Conservation (phyloP, 1,140 invertebrate genomes). For the Forficula auricularia region DNA sequence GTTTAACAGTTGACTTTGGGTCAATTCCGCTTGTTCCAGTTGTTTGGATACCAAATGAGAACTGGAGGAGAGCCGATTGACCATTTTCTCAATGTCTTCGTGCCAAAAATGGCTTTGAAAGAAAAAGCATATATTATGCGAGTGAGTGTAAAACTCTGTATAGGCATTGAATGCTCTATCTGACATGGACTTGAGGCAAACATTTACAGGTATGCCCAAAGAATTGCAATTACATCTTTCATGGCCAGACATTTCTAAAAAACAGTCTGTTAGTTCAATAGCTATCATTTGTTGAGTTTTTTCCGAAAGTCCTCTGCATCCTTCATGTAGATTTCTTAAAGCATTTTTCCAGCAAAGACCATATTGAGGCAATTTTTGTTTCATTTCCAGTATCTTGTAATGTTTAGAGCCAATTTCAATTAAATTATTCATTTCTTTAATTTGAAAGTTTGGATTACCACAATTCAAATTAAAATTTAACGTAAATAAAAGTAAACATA, state of each 20-base stretch:
- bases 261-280: constrained; percentile 45
- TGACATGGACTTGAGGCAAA: constrained; percentile 38
- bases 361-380: constrained; percentile 29
- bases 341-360: constrained; percentile 43
- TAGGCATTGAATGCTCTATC: constrained; percentile 39
- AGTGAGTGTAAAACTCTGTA: constrained; percentile 48
- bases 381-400: constrained; percentile 2
- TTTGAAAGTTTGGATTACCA: no score
- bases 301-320: constrained; percentile 39
- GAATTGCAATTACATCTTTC: constrained; percentile 32
- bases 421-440: no score
- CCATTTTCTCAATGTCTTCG: constrained; percentile 36
- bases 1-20: constrained; percentile 26
- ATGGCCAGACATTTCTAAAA: constrained; percentile 39
- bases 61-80: constrained; percentile 27
- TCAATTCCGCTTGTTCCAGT: constrained; percentile 25
- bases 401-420: constrained; percentile 1
- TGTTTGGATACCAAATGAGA: constrained; percentile 29
- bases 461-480: no score
- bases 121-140: constrained; percentile 50
- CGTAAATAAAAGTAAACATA: no score
- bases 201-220: constrained; percentile 14
- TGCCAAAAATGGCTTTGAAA: constrained; percentile 46
- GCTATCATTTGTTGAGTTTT: constrained; percentile 39
- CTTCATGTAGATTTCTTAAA: constrained; percentile 30